Base-by-base conservation (phyloP, 1,140 invertebrate species). In the Apis dorsata region DNA sequence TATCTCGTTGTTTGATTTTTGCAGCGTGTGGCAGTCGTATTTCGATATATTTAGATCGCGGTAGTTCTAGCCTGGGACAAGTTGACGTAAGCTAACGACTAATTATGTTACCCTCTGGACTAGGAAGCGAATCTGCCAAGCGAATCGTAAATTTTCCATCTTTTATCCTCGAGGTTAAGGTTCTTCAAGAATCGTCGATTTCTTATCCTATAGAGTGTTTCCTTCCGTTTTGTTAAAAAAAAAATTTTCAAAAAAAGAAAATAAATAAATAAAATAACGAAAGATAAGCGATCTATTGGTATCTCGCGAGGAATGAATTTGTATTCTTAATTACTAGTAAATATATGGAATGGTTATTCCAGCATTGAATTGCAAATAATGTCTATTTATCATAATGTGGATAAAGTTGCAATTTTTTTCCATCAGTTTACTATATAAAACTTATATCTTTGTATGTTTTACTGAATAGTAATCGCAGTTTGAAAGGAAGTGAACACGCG, bases 41-140 rank as follows among this genome's bases (percentile, higher is more conserved):
- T 73, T 59, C 19, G 51, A 34, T 57, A 69, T 77, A 85, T 83
- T 85, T 85, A 83, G 81, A 78, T 24, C 57, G n/a, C 51, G 55
- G 57, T 73, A 44, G 66, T 86, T 81, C 70, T 73, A 53, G 55
- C 74, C 83, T 85, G 83, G 81, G 75, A 74, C 70, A 69, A 74
- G 65, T 78, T 86, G 79, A 85, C 83, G 83, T 75, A 81, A 86
- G 74, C 75, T 75, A 68, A 71, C 80, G 74, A 86, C 72, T 85
- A 86, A 86, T 86, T 86, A 85, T 82, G 79, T 85, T 84, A 82
- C 75, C 79, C 78, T 75, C 55, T 65, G 74, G 66, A 51, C 15
- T n/a, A 21, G 44, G 17, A 79, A n/a, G n/a, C n/a, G n/a, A n/a
- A n/a, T n/a, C n/a, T 13, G 17, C 51, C 24, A 44, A 85, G 49